Percentiles rank a stretch among this genome's conserved stretches.
phyloP scores from a whole-genome alignment of 1,140 invertebrate genomes.

The Epicauta chinensis region DNA sequence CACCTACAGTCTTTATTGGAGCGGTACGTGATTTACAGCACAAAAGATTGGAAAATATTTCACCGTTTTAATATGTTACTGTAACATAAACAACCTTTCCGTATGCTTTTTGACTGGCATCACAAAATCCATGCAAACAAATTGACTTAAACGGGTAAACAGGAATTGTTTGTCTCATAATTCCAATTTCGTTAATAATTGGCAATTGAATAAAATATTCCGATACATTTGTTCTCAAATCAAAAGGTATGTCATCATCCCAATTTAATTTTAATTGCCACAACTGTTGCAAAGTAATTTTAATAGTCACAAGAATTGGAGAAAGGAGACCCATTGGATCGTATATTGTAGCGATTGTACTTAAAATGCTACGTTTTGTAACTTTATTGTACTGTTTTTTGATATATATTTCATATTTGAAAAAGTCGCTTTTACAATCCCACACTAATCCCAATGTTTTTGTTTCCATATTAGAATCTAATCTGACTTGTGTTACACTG shows the following conservation, averaged over 20 bases:
- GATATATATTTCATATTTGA: conserved; percentile 28
- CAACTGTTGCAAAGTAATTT: conserved; percentile 43
- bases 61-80: conserved; percentile 6
- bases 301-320: conserved; percentile 38
- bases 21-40: conserved; percentile 32
- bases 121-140: conserved; percentile 32
- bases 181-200: conserved; percentile 7
- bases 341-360: conserved; percentile 37
- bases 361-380: conserved; percentile 41
- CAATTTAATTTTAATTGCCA: conserved; percentile 40
- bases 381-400: conserved; percentile 9
- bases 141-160: conserved; percentile 13
- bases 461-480: conserved; percentile 3
- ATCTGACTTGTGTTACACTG: neutral
- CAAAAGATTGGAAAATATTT: conserved; percentile 3
- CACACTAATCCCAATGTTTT: conserved; percentile 40
- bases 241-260: conserved; percentile 39
- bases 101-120: conserved; percentile 31
- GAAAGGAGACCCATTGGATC: conserved; percentile 45
- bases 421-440: conserved; percentile 30
- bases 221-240: conserved; percentile 17
- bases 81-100: conserved; percentile 30
- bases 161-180: conserved; percentile 19
- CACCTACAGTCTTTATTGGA: conserved; percentile 27
- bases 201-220: conserved; percentile 19